Evolutionary conservation across 2,113 vertebrate genomes (phyloP).

Genomic region (Arvicanthis niloticus): DNA sequence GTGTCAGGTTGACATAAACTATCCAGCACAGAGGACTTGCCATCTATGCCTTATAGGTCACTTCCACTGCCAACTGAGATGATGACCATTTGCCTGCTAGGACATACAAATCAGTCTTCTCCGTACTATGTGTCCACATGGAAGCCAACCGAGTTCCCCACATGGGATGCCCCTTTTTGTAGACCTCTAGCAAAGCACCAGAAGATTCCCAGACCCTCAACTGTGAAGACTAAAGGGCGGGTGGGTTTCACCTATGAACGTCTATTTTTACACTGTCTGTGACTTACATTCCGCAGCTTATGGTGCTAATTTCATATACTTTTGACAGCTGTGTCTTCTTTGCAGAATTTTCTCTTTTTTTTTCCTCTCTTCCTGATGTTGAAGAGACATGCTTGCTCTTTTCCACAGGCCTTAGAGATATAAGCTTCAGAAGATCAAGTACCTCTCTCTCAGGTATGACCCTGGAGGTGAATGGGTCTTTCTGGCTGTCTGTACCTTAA

Average conservation of each 20-base stretch:
- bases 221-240: neutral
- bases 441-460: neutral
- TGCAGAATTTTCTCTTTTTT: constrained; percentile 17
- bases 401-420: neutral
- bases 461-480: fast-evolving
- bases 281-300: constrained; percentile 59
- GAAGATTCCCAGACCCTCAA: neutral
- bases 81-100: neutral
- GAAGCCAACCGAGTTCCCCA: neutral
- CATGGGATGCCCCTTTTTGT: fast-evolving
- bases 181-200: neutral
- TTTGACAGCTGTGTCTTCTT: constrained; percentile 40
- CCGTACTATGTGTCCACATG: neutral
- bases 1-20: neutral
- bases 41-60: neutral
- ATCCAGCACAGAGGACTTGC: neutral
- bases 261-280: constrained; percentile 66
- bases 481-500: no score
- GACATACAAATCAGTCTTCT: neutral
- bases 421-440: neutral
- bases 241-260: constrained; percentile 7
- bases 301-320: constrained; percentile 56
- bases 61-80: neutral
- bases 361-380: neutral
- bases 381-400: neutral